These are phyloP conservation scores for Eumacrocentrus americanus DNA, from an alignment of 2,888 invertebrate species.

Conservation along the genomic window DNA sequence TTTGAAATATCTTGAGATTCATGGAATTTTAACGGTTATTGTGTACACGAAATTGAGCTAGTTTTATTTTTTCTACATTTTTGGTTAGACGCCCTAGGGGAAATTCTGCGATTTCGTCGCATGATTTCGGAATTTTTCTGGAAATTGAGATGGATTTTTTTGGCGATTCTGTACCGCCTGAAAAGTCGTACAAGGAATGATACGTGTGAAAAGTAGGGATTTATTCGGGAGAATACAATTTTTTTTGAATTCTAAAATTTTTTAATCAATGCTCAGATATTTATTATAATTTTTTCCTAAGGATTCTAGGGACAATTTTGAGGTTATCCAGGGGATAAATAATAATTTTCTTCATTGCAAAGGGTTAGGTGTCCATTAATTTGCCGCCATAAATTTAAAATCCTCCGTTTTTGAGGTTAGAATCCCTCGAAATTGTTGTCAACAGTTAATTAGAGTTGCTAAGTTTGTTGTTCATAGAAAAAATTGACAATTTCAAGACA, in stretches of 20 bases:
- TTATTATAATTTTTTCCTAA: too few relatives aligned
- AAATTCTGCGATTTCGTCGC: constrained; percentile 47
- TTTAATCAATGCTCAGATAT: too few relatives aligned
- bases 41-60: constrained; percentile 47
- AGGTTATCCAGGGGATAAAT: too few relatives aligned
- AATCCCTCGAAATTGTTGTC: too few relatives aligned
- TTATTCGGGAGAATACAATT: too few relatives aligned
- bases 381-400: background rate
- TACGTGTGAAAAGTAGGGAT: too few relatives aligned
- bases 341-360: too few relatives aligned
- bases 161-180: background rate
- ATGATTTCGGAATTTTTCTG: constrained; percentile 31
- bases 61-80: constrained; percentile 46
- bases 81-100: constrained; percentile 50
- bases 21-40: background rate
- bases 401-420: background rate
- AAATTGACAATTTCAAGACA: background rate
- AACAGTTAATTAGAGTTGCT: too few relatives aligned
- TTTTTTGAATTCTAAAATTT: too few relatives aligned
- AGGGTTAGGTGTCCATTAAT: background rate
- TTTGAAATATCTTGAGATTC: constrained; percentile 1
- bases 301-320: too few relatives aligned
- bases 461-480: background rate
- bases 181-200: background rate
- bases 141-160: constrained; percentile 1